Evolutionary conservation across 30 jellyfish, hydroid and myxozoan genomes (phyloP).

Genomic region (Turritopsis dohrnii): DNA sequence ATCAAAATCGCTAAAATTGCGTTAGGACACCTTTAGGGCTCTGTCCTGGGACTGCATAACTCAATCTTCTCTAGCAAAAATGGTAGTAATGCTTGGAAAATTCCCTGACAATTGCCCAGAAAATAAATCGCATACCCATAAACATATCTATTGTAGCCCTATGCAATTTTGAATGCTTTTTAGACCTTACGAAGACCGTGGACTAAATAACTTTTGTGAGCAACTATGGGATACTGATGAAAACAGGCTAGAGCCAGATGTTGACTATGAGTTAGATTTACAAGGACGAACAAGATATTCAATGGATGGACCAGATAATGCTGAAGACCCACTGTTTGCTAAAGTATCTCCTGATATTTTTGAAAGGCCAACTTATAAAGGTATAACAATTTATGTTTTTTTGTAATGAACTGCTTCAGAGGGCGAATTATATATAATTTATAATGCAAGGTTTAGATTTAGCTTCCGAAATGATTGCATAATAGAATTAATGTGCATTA

Average conservation of each 20-base stretch:
- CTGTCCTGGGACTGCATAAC: no score
- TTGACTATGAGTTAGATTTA: constrained; percentile 59
- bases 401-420: background rate
- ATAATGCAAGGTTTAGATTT: no score
- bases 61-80: no score
- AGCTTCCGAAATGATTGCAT: no score
- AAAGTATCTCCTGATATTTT: constrained; percentile 49
- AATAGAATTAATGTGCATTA: no score
- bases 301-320: constrained; percentile 92
- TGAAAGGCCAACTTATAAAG: constrained; percentile 72
- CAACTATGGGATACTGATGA: constrained; percentile 76
- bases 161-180: background rate
- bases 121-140: background rate
- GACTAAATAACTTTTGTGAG: constrained; percentile 53
- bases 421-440: no score
- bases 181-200: constrained; percentile 35
- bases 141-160: background rate
- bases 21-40: no score
- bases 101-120: no score
- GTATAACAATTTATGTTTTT: constrained; percentile 16
- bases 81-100: no score
- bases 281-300: constrained; percentile 81
- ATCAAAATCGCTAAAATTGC: no score
- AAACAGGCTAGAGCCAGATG: constrained; percentile 66
- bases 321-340: constrained; percentile 71